Conservation (phyloP, 2,113 vertebrate species). For the Rhinolophus ferrumequinum region DNA sequence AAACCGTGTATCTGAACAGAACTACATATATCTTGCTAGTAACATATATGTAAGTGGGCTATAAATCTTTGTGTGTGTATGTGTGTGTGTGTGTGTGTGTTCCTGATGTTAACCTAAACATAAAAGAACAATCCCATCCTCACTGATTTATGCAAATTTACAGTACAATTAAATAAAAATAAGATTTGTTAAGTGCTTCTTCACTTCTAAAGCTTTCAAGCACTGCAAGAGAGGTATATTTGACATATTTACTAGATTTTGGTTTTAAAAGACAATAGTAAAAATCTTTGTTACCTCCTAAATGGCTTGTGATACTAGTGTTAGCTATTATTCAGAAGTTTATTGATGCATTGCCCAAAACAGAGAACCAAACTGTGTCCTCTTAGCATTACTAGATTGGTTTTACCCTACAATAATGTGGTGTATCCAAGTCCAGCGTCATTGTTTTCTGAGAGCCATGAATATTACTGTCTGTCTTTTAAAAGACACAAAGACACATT, state of each 20-base stretch:
- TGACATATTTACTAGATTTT: slow-evolving; percentile 54
- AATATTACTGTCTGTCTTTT: neutral
- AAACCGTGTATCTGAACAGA: neutral
- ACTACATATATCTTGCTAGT: neutral
- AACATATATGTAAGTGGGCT: neutral
- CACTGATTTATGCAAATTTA: slow-evolving; percentile 47
- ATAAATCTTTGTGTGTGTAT: neutral
- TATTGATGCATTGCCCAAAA: neutral
- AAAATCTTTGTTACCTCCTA: slow-evolving; percentile 19
- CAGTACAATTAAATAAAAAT: slow-evolving; percentile 44
- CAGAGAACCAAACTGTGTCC: neutral
- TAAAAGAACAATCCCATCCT: neutral
- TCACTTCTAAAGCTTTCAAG: slow-evolving; percentile 49
- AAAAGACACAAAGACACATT: neutral
- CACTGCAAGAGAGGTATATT: neutral
- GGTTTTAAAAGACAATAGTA: slow-evolving; percentile 49
- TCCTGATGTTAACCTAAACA: neutral
- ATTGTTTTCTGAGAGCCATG: neutral
- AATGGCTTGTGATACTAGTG: neutral
- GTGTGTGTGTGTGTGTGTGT: neutral
- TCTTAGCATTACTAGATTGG: neutral
- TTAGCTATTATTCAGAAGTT: neutral
- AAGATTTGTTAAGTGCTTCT: slow-evolving; percentile 15
- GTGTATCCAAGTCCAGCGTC: neutral
- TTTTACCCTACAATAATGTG: neutral